A percentile compares a stretch with the other conserved stretches of the same genome.
Evolutionary conservation across 2,113 vertebrate genomes (phyloP).

Genomic region (Tamias sibiricus): DNA sequence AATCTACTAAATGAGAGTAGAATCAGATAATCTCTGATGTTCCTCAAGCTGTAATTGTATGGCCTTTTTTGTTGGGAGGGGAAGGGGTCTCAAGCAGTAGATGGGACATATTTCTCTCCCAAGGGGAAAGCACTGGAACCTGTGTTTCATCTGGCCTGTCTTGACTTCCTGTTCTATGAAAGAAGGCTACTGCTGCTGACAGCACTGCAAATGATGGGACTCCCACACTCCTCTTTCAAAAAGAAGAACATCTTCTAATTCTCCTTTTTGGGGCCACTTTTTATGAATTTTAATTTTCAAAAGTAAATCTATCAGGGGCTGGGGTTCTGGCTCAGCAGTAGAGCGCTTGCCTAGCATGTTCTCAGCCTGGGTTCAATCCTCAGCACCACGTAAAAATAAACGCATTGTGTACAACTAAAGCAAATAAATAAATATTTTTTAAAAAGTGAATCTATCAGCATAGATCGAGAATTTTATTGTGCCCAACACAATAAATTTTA

Average conservation of each 20-base stretch:
- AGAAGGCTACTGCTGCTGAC: background rate
- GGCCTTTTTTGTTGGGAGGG: background rate
- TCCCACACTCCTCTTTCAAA: background rate
- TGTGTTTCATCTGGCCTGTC: background rate
- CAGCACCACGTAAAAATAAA: no score
- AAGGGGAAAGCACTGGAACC: background rate
- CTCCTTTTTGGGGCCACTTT: background rate
- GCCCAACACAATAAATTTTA: background rate
- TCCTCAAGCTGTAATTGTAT: background rate
- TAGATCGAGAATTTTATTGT: slow-evolving; percentile 3
- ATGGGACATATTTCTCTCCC: background rate
- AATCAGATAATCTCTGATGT: background rate
- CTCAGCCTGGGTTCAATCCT: no score
- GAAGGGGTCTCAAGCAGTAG: background rate
- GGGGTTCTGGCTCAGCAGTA: no score
- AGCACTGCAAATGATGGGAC: background rate
- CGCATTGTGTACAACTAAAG: no score
- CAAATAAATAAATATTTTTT: no score
- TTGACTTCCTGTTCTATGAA: background rate
- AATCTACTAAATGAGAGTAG: background rate
- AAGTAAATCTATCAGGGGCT: background rate
- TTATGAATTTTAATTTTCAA: slow-evolving; percentile 14
- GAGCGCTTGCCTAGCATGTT: no score
- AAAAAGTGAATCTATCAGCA: background rate
- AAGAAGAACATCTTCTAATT: background rate